phyloP scores from a whole-genome alignment of 2,113 vertebrate genomes.

The Callipepla squamata region DNA sequence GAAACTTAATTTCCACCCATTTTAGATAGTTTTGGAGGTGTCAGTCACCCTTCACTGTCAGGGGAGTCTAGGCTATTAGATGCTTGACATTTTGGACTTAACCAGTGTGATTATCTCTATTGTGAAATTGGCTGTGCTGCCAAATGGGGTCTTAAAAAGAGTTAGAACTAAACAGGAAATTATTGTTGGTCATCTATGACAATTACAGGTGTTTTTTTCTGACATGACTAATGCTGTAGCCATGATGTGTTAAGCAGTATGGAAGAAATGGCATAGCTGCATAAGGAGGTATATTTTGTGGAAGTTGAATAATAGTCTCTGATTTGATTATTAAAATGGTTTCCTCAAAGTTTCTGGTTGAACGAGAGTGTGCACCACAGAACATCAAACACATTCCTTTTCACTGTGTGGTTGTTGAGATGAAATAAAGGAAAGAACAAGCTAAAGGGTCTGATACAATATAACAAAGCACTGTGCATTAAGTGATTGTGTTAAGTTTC shows the following conservation, averaged over 20 bases:
- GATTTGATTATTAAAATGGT: fast-evolving
- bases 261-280: not conserved
- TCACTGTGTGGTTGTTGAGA: not conserved
- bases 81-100: not conserved
- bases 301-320: not conserved
- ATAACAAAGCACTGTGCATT: not conserved
- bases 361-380: not conserved
- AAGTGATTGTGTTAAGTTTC: not conserved
- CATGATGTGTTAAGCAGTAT: not conserved
- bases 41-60: not conserved
- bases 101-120: fast-evolving
- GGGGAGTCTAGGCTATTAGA: not conserved
- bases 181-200: not conserved
- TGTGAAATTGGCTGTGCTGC: not conserved
- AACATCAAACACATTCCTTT: not conserved
- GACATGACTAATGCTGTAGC: not conserved
- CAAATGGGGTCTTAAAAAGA: not conserved
- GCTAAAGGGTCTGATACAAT: not conserved
- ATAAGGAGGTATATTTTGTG: not conserved
- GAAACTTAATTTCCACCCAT: not conserved
- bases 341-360: not conserved
- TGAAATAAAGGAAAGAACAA: not conserved
- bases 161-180: not conserved
- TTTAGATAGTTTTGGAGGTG: not conserved
- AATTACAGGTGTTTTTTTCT: not conserved